phyloP scores from a whole-genome alignment of 1,140 invertebrate genomes.

The Aethina tumida region DNA sequence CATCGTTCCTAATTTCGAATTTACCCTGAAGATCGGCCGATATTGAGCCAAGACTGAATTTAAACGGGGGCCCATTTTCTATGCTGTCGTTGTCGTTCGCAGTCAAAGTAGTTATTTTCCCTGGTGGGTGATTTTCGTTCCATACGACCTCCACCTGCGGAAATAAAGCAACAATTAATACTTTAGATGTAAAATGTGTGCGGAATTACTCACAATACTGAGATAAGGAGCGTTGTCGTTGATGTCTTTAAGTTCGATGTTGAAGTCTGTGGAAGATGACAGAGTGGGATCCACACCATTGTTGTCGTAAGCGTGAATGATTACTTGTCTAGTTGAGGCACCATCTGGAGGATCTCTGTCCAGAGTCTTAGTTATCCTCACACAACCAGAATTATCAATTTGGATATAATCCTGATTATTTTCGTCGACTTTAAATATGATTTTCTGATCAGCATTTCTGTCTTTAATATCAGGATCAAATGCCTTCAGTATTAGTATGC shows the following conservation, averaged over 20 bases:
- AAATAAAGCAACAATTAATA: conserved; percentile 2
- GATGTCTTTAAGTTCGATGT: conserved; percentile 69
- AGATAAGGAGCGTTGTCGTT: conserved; percentile 86
- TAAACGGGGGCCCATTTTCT: conserved; percentile 74
- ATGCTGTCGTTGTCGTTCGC: conserved; percentile 71
- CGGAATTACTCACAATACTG: conserved; percentile 51
- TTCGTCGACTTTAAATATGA: conserved; percentile 61
- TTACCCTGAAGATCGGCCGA: conserved; percentile 56
- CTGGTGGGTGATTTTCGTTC: conserved; percentile 64
- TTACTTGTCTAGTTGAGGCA: conserved; percentile 70
- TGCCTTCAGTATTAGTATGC: conserved; percentile 57
- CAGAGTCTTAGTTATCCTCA: conserved; percentile 61
- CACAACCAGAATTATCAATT: conserved; percentile 62
- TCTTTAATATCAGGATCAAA: conserved; percentile 79
- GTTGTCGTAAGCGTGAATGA: conserved; percentile 75
- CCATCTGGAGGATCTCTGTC: conserved; percentile 82
- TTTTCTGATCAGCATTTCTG: conserved; percentile 60
- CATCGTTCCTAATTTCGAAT: conserved; percentile 41
- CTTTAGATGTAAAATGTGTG: conserved; percentile 3
- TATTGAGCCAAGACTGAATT: conserved; percentile 59
- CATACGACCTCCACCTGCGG: conserved; percentile 62
- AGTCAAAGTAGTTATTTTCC: conserved; percentile 56
- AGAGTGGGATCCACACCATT: conserved; percentile 52
- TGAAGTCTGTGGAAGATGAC: conserved; percentile 54
- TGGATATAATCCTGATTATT: conserved; percentile 56